Evolutionary conservation across 92 coral and sea anemone genomes (phyloP).

Genomic region (Heteractis magnifica): DNA sequence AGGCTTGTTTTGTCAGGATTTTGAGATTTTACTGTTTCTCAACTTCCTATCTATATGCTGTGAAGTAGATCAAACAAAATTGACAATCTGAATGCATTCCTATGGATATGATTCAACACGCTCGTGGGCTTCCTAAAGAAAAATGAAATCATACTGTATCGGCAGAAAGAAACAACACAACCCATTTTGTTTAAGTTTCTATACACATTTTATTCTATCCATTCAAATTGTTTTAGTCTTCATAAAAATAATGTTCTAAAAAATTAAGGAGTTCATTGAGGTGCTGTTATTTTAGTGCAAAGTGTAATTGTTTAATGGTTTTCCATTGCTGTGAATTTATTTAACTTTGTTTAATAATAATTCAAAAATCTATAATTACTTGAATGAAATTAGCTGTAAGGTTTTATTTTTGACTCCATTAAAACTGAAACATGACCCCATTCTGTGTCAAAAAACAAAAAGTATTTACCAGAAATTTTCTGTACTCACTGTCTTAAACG

Average conservation of each 20-base stretch:
- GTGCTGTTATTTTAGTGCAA: not conserved
- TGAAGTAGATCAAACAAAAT: not conserved
- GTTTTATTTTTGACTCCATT: not conserved
- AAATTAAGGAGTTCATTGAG: not conserved
- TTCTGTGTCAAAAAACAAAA: not conserved
- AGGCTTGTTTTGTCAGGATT: not conserved
- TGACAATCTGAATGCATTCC: not conserved
- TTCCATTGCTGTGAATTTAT: not conserved
- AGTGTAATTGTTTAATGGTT: not conserved
- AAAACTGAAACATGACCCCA: not conserved
- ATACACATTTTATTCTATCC: not conserved
- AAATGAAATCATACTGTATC: not conserved
- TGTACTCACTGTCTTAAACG: too few relatives aligned
- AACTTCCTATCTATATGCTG: not conserved
- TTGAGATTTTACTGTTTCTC: not conserved
- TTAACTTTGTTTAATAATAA: not conserved
- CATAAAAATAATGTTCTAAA: not conserved
- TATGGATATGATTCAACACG: not conserved
- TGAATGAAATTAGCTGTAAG: constrained; percentile 8
- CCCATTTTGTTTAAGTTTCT: not conserved
- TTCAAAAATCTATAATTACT: not conserved
- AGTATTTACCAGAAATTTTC: not conserved
- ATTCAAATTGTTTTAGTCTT: not conserved
- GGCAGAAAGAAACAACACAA: not conserved
- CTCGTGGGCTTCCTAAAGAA: not conserved